Conservation (phyloP, 1,140 invertebrate genomes). For the Drosophila gunungcola region DNA sequence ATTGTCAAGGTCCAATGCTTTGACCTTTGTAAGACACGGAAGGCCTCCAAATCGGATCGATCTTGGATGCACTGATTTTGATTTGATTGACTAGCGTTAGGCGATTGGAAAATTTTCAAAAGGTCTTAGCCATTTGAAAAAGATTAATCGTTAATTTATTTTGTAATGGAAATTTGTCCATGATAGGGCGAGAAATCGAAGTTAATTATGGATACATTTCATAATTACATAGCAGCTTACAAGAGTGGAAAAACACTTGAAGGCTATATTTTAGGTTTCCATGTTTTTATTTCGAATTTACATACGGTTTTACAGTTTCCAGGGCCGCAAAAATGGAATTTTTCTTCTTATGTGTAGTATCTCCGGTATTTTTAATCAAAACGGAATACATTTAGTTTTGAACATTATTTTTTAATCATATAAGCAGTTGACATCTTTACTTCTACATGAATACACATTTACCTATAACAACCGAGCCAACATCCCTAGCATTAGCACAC, state of each 20-base stretch:
- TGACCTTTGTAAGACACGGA: conserved; percentile 66
- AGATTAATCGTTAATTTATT: conserved; percentile 14
- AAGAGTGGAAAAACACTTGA: conserved; percentile 9
- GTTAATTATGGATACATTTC: conserved; percentile 7
- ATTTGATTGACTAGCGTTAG: conserved; percentile 22
- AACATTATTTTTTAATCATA: no score
- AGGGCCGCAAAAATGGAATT: no score
- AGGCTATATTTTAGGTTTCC: not conserved
- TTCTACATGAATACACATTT: no score
- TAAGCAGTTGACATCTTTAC: no score
- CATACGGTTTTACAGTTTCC: not conserved
- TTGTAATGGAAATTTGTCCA: conserved; percentile 1
- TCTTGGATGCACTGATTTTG: conserved; percentile 39
- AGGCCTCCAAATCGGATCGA: conserved; percentile 32
- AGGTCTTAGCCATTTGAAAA: conserved; percentile 30
- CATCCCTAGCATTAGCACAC: not conserved
- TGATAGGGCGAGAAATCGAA: not conserved
- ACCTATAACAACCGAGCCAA: not conserved
- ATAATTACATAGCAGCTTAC: not conserved
- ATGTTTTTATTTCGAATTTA: not conserved
- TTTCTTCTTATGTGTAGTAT: no score
- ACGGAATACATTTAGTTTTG: no score
- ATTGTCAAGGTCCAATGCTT: conserved; percentile 60
- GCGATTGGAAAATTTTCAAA: conserved; percentile 20
- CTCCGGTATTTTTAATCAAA: no score